Evolutionary conservation across 2,113 vertebrate species (phyloP).

Genomic region (Scophthalmus maximus): DNA sequence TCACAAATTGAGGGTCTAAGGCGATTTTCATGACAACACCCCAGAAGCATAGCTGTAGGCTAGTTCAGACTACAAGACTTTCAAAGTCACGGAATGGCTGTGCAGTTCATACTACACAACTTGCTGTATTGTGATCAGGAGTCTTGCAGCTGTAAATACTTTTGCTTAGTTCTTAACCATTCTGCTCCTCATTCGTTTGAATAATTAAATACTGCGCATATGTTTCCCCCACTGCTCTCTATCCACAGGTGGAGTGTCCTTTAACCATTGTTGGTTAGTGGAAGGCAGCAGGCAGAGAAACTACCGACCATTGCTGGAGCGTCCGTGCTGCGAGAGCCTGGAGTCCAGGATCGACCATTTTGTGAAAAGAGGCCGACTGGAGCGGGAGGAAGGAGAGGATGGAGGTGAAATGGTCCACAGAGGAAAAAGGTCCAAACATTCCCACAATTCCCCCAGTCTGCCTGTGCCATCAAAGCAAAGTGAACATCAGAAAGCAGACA

Average conservation of each 20-base stretch:
- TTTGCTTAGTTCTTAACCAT: background rate
- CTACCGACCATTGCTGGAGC: slow-evolving; percentile 89
- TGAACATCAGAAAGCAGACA: slow-evolving; percentile 12
- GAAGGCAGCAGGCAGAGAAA: slow-evolving; percentile 89
- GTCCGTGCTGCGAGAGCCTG: slow-evolving; percentile 90
- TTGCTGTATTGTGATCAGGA: too few relatives aligned
- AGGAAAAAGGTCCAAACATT: slow-evolving; percentile 70
- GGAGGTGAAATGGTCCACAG: slow-evolving; percentile 65
- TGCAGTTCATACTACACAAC: too few relatives aligned
- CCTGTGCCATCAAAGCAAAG: slow-evolving; percentile 8
- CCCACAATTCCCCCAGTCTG: slow-evolving; percentile 38
- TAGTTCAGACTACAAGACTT: too few relatives aligned
- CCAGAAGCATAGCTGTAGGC: too few relatives aligned
- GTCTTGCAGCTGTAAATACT: background rate
- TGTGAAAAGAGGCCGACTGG: slow-evolving; percentile 88
- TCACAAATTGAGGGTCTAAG: too few relatives aligned
- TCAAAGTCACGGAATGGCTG: too few relatives aligned
- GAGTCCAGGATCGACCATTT: slow-evolving; percentile 92
- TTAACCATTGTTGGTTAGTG: slow-evolving; percentile 81
- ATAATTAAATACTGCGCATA: background rate
- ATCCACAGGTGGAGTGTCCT: slow-evolving; percentile 58
- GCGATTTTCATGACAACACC: background rate
- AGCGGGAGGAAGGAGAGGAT: slow-evolving; percentile 77
- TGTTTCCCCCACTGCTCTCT: background rate
- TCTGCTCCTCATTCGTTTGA: background rate